phyloP scores from a whole-genome alignment of 2,113 vertebrate genomes.

The Corynorhinus townsendii region DNA sequence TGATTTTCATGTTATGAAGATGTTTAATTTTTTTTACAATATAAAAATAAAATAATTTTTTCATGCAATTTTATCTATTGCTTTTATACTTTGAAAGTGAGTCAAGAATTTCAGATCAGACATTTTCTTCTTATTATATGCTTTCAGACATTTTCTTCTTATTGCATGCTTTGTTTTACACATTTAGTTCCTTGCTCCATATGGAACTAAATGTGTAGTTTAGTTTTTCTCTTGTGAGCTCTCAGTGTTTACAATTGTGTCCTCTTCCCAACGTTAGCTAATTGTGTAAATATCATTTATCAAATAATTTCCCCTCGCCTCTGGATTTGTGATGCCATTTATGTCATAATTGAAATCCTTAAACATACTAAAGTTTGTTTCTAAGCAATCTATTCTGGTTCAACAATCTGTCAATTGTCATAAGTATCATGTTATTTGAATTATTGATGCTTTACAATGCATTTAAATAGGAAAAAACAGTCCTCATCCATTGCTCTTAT shows the following conservation, averaged over 20 bases:
- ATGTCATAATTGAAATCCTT: neutral
- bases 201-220: too few relatives aligned
- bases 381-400: neutral
- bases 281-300: neutral
- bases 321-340: neutral
- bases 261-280: neutral
- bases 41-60: neutral
- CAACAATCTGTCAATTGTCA: neutral
- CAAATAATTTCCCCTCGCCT: neutral
- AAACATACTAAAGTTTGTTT: neutral
- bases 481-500: neutral
- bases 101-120: neutral
- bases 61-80: neutral
- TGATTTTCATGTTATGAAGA: neutral
- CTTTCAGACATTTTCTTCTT: neutral
- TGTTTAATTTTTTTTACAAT: neutral
- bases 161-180: neutral
- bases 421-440: neutral
- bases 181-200: neutral
- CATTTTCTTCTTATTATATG: neutral
- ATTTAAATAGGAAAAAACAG: neutral
- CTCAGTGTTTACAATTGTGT: neutral
- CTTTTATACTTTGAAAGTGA: neutral
- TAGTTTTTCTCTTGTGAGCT: neutral
- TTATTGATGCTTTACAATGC: neutral